A percentile compares a stretch with the other conserved stretches of the same genome.
Evolutionary conservation across 2,888 invertebrate species (phyloP).

Genomic region (Brachyopa scutellaris): DNA sequence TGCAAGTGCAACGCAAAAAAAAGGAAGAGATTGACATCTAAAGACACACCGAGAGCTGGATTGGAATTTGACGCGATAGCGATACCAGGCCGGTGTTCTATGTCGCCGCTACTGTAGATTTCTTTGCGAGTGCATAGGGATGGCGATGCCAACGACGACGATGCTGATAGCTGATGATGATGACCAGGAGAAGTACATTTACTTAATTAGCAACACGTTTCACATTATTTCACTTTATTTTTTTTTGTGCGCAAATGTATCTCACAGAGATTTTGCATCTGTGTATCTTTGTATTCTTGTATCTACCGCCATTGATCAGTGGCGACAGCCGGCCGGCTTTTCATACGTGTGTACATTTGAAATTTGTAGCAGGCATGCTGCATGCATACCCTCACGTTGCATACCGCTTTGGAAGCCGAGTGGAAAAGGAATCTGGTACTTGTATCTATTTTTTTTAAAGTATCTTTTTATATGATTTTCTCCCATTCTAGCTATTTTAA

Average conservation of each 20-base stretch:
- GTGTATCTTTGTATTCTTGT: constrained; percentile 34
- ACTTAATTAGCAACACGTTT: constrained; percentile 71
- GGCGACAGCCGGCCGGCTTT: constrained; percentile 29
- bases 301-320: constrained; percentile 49
- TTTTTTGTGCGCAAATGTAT: constrained; percentile 42
- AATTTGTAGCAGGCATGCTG: constrained; percentile 21
- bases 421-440: constrained; percentile 39
- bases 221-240: constrained; percentile 49
- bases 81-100: neutral
- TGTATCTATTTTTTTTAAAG: constrained; percentile 18
- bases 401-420: constrained; percentile 25
- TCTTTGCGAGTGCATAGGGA: constrained; percentile 5
- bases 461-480: constrained; percentile 48
- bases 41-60: constrained; percentile 23
- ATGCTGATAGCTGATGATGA: constrained; percentile 42
- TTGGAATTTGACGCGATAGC: constrained; percentile 47
- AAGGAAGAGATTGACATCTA: constrained; percentile 10
- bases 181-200: constrained; percentile 64
- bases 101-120: constrained; percentile 50
- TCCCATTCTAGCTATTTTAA: constrained; percentile 28
- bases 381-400: constrained; percentile 6
- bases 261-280: constrained; percentile 27
- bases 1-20: constrained; percentile 33
- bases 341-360: constrained; percentile 30
- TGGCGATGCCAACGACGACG: constrained; percentile 4